phyloP scores from a whole-genome alignment of 2,113 vertebrate species.

The Spheniscus mendiculus region DNA sequence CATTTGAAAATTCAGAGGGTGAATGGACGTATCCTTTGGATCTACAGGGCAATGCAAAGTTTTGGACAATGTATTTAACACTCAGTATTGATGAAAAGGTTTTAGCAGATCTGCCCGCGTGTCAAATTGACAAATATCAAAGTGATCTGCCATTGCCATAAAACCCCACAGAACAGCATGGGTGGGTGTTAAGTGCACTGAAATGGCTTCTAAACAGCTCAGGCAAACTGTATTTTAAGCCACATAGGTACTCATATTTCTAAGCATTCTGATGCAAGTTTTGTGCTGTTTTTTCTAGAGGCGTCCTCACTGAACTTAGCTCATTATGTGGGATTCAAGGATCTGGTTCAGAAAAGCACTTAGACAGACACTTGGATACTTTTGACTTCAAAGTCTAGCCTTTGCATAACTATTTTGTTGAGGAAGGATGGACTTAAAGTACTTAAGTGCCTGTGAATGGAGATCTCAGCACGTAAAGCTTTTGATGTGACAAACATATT shows the following conservation, averaged over 20 bases:
- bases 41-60: neutral
- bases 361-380: neutral
- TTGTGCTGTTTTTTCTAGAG: neutral
- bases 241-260: neutral
- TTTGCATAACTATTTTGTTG: neutral
- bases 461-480: neutral
- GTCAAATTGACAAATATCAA: too few species aligned
- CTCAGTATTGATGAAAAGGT: neutral
- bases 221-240: neutral
- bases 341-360: neutral
- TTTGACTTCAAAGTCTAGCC: neutral
- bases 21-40: neutral
- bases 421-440: neutral
- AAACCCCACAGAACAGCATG: too few species aligned
- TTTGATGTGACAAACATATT: neutral
- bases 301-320: neutral
- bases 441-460: neutral
- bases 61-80: neutral
- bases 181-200: too few species aligned
- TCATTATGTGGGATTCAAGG: neutral
- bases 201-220: too few species aligned
- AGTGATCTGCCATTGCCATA: too few species aligned
- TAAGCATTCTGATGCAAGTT: neutral
- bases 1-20: neutral
- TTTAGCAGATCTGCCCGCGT: neutral